Conservation (phyloP, 2,888 invertebrate species). For the Hypomecis atomaria region DNA sequence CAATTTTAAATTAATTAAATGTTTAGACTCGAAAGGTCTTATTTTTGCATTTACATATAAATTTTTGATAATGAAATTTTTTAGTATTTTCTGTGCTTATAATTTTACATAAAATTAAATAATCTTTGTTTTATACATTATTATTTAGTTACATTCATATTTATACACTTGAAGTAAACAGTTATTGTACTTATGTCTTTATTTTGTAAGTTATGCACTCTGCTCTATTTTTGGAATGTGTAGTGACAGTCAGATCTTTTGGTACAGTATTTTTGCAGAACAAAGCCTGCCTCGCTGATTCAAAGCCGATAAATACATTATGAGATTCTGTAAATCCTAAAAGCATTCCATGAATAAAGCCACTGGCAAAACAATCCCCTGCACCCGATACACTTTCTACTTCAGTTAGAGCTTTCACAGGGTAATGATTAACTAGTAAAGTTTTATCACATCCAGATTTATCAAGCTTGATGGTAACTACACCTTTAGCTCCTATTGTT, state of each 20-base stretch:
- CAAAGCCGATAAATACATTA: constrained; percentile 86
- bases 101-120: neutral
- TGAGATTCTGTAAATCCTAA: constrained; percentile 80
- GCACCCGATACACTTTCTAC: constrained; percentile 92
- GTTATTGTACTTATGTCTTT: neutral
- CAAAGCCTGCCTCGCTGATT: constrained; percentile 86
- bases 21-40: neutral
- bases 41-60: neutral
- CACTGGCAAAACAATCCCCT: constrained; percentile 91
- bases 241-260: constrained; percentile 42
- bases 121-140: neutral
- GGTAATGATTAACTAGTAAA: constrained; percentile 63
- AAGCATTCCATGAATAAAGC: constrained; percentile 87
- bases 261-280: constrained; percentile 86
- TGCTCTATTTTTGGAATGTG: constrained; percentile 17
- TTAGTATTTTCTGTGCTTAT: too few relatives aligned
- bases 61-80: neutral
- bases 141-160: neutral
- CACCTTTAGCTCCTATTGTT: constrained; percentile 86
- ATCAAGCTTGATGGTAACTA: constrained; percentile 72
- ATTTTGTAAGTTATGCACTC: constrained; percentile 23
- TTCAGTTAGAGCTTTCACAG: constrained; percentile 62
- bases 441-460: constrained; percentile 22
- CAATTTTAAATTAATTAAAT: neutral
- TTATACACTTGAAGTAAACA: neutral